phyloP scores from a whole-genome alignment of 2,797 vertebrate species.

The Gephyroberyx darwinii region DNA sequence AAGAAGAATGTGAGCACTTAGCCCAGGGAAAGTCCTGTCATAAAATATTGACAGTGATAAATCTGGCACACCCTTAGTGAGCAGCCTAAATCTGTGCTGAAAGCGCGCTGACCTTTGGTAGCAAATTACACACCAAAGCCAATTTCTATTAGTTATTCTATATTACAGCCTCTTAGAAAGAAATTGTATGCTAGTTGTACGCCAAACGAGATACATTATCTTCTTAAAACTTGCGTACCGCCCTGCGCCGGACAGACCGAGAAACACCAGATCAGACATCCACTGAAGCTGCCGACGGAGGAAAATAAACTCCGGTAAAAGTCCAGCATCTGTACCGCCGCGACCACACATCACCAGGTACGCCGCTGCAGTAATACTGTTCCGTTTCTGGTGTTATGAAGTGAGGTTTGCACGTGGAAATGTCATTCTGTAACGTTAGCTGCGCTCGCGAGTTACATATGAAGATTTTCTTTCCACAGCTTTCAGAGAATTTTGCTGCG shows the following conservation, averaged over 20 bases:
- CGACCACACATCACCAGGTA: slow-evolving; percentile 35
- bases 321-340: background rate
- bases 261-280: background rate
- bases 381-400: background rate
- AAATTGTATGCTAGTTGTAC: background rate
- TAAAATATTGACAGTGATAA: slow-evolving; percentile 36
- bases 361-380: background rate
- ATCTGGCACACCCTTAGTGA: slow-evolving; percentile 13
- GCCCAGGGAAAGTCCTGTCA: background rate
- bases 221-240: background rate
- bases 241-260: background rate
- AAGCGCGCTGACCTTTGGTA: slow-evolving; percentile 5
- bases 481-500: background rate
- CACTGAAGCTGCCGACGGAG: slow-evolving; percentile 5
- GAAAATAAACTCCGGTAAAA: background rate
- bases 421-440: too few relatives aligned
- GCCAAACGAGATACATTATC: slow-evolving; percentile 10
- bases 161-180: slow-evolving; percentile 1
- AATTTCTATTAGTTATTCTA: background rate
- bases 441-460: too few relatives aligned
- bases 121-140: slow-evolving; percentile 17
- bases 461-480: too few relatives aligned
- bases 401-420: background rate
- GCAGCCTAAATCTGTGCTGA: too few relatives aligned
- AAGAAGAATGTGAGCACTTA: slow-evolving; percentile 24